Base-by-base conservation (phyloP, 2,797 vertebrate species). In the Falco berigora region DNA sequence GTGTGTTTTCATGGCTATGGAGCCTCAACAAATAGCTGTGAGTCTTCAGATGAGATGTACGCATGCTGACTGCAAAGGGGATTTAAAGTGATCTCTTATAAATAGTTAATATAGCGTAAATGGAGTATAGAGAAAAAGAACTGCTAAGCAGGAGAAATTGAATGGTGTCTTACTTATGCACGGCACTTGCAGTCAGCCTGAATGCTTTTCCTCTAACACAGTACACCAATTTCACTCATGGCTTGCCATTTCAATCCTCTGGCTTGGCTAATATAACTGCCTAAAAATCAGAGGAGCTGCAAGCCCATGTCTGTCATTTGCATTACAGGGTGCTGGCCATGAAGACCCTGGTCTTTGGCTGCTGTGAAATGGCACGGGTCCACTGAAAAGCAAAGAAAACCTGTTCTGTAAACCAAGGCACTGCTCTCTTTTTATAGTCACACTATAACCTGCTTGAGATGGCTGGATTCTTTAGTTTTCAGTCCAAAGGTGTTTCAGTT, bases 61-160 rank as follows among this genome's bases (percentile, higher is more conserved):
- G 7, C 34, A 5, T 32, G 32, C 61, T 83, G 93, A 87, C 46
- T 95, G 90, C 86, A 89, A 88, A 86, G 46, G n/a, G 17, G 24
- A 80, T 94, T 94, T 89, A 59, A 96, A 95, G 61, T 17, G 34
- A 83, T 93, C 64, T 62, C 64, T 76, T 80, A 82, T 75, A 95
- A 96, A 92, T 80, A 92, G 74, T 87, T 95, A 88, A 92, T 72
- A 88, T 12, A 40, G 38, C 0, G 0, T 93, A 95, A 94, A 95
- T 74, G 56, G 46, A 88, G 34, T 85, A 91, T 82, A 87, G 91
- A 92, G 80, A 49, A 77, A 91, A 80, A 68, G 49, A 91, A 75
- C 44, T 85, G 64, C 44, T 77, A 79, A 87, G 32, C 68, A 92
- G 72, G 50, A 91, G 50, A 61, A 36, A 55, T 18, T 77, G 86